These are phyloP conservation scores for Galleria mellonella DNA, from an alignment of 1,140 invertebrate species.

Conservation along the genomic window DNA sequence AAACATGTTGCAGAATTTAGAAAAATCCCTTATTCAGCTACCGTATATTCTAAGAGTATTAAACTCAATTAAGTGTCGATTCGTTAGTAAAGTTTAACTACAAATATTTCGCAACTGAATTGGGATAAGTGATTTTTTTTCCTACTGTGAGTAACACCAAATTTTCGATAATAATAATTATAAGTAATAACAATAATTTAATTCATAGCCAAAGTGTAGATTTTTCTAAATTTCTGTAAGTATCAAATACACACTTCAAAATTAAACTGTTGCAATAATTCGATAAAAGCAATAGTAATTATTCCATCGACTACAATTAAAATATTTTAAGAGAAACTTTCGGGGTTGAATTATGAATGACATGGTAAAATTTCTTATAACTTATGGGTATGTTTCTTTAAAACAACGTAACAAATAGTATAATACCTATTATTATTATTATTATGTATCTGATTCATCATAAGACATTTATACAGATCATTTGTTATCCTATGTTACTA, in stretches of 20 bases:
- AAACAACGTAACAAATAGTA: slow-evolving; percentile 31
- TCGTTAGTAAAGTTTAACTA: too few relatives aligned
- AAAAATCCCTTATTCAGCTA: slow-evolving; percentile 9
- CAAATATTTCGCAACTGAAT: too few relatives aligned
- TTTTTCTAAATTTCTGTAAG: slow-evolving; percentile 3
- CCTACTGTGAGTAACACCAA: too few relatives aligned
- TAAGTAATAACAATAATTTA: not conserved
- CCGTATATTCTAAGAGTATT: too few relatives aligned
- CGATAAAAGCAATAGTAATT: not conserved
- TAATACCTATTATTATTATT: slow-evolving; percentile 28
- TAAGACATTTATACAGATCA: slow-evolving; percentile 34
- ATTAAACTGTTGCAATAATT: not conserved
- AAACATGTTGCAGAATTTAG: slow-evolving; percentile 20
- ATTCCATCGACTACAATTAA: slow-evolving; percentile 2
- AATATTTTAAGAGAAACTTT: slow-evolving; percentile 23
- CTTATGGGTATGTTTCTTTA: slow-evolving; percentile 7
- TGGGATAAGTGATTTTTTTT: too few relatives aligned
- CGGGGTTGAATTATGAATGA: slow-evolving; percentile 21
- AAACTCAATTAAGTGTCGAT: too few relatives aligned
- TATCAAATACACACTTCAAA: slow-evolving; percentile 1
- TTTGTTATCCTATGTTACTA: slow-evolving; percentile 33
- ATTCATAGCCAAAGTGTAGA: not conserved
- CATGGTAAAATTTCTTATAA: slow-evolving; percentile 4
- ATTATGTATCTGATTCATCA: slow-evolving; percentile 35
- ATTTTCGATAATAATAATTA: too few relatives aligned